Evolutionary conservation across 2,888 invertebrate species (phyloP), one percentile per base, ranked within the genome.

Genomic region (Unio pictorum): DNA sequence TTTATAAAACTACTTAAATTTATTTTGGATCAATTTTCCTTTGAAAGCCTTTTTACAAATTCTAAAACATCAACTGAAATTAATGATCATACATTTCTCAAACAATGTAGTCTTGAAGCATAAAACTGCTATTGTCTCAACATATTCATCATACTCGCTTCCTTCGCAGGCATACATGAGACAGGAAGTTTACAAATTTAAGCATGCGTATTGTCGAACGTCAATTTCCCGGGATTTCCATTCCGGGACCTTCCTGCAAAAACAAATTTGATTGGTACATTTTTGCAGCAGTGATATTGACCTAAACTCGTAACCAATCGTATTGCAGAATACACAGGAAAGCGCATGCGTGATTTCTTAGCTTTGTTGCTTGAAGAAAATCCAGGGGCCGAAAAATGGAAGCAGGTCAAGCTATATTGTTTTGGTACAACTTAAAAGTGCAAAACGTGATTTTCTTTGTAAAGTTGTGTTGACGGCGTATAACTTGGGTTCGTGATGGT

Each of bases 361-460:
- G 64, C 71, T 75, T 81, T 83, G 77, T 79, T 67, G 79, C 75
- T 75, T 65, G 66, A 72, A 45, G 45, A 45, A 75, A 71, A 83
- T 81, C 80, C 76, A 76, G 81, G 83, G 76, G 75, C 80, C 81
- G 63, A 66, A 74, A 76, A 73, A 69, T 73, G 66, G 61, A 66
- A 76, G 73, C 76, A 76, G 78, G 73, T 73, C 73, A 73, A 59
- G 64, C 71, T 72, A 58, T 60, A 64, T 69, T 73, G 73, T 73
- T 77, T 77, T 75, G 69, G 74, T 64, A 70, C 57, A 67, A 63
- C 28, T 26, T 62, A 64, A 64, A 70, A 28, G 66, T 67, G 45
- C 11, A 45, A 45, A 45, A 45, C 45, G 45, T 45, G 45, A 45
- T 45, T 45, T 45, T 45, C 45, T 45, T 45, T 45, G 45, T 45